Percentiles rank a stretch among this genome's conserved stretches.
Evolutionary conservation across 64 coral and sea anemone genomes (phyloP).

Genomic region (Dendronephthya gigantea): DNA sequence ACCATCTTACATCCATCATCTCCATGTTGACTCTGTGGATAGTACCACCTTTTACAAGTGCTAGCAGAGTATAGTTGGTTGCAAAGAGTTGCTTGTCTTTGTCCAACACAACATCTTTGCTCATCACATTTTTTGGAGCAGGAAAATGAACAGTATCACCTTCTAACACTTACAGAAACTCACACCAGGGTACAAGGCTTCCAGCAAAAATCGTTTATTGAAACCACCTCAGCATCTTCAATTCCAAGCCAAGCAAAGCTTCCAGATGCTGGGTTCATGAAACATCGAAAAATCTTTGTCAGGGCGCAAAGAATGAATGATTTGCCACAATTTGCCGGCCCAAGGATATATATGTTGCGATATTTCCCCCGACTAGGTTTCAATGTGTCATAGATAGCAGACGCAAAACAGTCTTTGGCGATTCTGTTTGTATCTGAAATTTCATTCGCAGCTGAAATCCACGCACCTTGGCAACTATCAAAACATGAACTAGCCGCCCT

Average conservation of each 20-base stretch:
- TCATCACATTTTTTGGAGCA: not conserved
- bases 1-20: not conserved
- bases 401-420: not conserved
- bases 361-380: not conserved
- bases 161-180: not conserved
- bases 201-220: not conserved
- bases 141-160: not conserved
- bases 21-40: not conserved
- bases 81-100: not conserved
- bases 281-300: conserved; percentile 43
- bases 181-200: not conserved
- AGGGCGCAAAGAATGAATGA: conserved; percentile 56
- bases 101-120: not conserved
- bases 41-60: not conserved
- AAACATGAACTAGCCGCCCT: not conserved
- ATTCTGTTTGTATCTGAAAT: not conserved
- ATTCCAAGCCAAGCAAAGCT: conserved; percentile 25
- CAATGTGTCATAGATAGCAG: not conserved
- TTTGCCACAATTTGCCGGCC: conserved; percentile 22
- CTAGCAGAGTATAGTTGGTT: not conserved
- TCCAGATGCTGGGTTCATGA: conserved; percentile 43
- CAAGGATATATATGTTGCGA: not conserved
- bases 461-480: not conserved
- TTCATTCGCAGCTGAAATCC: conserved; percentile 6
- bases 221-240: not conserved